A percentile compares a stretch with the other conserved stretches of the same genome.
Evolutionary conservation across 2,888 invertebrate species (phyloP).

Genomic region (Pristionchus arcanus): DNA sequence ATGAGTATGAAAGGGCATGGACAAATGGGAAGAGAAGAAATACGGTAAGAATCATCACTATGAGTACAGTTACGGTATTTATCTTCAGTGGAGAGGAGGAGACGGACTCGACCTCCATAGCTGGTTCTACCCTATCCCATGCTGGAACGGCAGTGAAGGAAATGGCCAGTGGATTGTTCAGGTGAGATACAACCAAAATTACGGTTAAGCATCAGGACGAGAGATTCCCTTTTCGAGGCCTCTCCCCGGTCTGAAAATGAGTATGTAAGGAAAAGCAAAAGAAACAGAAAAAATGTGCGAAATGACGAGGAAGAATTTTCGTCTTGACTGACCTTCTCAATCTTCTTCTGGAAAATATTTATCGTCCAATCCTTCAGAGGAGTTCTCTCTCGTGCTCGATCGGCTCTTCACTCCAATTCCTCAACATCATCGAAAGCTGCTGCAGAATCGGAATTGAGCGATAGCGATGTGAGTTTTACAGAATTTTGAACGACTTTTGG

Average conservation of each 20-base stretch:
- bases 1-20: constrained; percentile 75
- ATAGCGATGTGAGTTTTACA: constrained; percentile 49
- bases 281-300: too few relatives aligned
- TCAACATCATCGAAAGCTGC: constrained; percentile 47
- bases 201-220: too few relatives aligned
- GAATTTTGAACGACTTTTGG: too few relatives aligned
- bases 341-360: too few relatives aligned
- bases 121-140: constrained; percentile 50
- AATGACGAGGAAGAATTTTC: too few relatives aligned
- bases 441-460: constrained; percentile 50
- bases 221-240: too few relatives aligned
- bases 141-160: constrained; percentile 54
- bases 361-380: constrained; percentile 7
- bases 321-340: too few relatives aligned
- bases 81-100: constrained; percentile 31
- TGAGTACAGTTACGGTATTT: neutral
- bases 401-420: neutral
- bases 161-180: constrained; percentile 48
- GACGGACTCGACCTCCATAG: neutral
- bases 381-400: constrained; percentile 49
- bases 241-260: too few relatives aligned
- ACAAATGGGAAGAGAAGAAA: constrained; percentile 57
- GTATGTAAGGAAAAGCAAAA: too few relatives aligned
- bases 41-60: neutral
- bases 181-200: too few relatives aligned